phyloP scores from a whole-genome alignment of 2,888 invertebrate species.

The Chymomyza amoena region DNA sequence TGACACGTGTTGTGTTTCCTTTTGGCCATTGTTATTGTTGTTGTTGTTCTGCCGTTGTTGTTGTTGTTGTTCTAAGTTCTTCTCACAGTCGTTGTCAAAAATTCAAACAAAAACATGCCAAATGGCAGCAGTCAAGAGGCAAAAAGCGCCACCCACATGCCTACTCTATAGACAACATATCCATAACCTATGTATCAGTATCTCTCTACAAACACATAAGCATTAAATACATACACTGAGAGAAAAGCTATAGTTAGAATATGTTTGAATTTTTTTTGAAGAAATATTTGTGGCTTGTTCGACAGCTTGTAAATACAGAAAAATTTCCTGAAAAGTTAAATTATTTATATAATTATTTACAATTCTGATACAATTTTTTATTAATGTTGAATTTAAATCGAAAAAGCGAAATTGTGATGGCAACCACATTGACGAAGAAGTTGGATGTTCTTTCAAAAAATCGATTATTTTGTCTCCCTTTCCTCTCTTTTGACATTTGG shows the following conservation, averaged over 20 bases:
- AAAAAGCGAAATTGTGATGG: too few species aligned
- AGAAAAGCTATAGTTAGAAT: conserved; percentile 13
- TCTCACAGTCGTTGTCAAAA: background rate
- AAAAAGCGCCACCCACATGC: background rate
- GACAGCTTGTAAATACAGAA: too few species aligned
- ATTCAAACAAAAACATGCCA: background rate
- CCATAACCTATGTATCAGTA: conserved; percentile 13
- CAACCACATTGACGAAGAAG: too few species aligned
- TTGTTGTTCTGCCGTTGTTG: background rate
- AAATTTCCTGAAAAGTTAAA: too few species aligned
- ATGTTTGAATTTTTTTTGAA: too few species aligned
- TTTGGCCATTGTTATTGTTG: conserved; percentile 19
- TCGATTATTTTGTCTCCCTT: too few species aligned
- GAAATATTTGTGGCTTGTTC: too few species aligned
- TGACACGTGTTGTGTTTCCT: conserved; percentile 12
- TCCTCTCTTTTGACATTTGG: too few species aligned
- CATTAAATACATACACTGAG: background rate
- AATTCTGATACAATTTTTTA: too few species aligned
- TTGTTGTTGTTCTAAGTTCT: conserved; percentile 8
- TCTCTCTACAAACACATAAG: background rate
- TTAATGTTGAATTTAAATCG: too few species aligned
- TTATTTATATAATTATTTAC: too few species aligned
- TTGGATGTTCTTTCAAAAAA: too few species aligned
- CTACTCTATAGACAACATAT: background rate
- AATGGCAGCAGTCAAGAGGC: conserved; percentile 24